Conservation (phyloP, 2,888 invertebrate genomes). For the Drosophila sordidula region DNA sequence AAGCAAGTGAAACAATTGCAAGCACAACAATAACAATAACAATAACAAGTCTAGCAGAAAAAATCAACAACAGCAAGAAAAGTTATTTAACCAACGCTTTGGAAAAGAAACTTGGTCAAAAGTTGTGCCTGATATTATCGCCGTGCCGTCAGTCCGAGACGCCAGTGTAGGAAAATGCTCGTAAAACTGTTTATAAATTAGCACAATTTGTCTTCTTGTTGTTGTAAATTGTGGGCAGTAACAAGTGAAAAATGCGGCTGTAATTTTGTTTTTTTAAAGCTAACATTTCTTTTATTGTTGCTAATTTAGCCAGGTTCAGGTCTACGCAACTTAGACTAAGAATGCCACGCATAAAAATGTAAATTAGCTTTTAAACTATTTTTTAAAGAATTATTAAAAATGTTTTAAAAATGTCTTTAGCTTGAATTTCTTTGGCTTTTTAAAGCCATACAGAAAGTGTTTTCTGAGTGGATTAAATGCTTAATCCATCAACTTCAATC, state of each 20-base stretch:
- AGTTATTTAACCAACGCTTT: slow-evolving; percentile 64
- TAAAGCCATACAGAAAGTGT: not conserved
- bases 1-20: slow-evolving; percentile 61
- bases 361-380: not conserved
- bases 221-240: slow-evolving; percentile 20
- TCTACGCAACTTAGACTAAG: not conserved
- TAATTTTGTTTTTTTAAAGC: not conserved
- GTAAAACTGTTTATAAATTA: slow-evolving; percentile 62
- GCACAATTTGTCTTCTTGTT: slow-evolving; percentile 55
- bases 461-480: slow-evolving; percentile 3
- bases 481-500: slow-evolving; percentile 9
- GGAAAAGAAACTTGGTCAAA: slow-evolving; percentile 69
- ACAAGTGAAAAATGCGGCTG: slow-evolving; percentile 21
- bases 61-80: slow-evolving; percentile 41
- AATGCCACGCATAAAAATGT: too few species aligned
- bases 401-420: too few species aligned
- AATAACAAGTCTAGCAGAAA: slow-evolving; percentile 28
- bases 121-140: slow-evolving; percentile 60
- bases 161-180: slow-evolving; percentile 40
- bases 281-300: not conserved
- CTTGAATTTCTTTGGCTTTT: too few species aligned
- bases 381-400: not conserved
- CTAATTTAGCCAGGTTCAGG: not conserved
- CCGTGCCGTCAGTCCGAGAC: slow-evolving; percentile 8
- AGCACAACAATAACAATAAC: slow-evolving; percentile 38